Percentiles rank a stretch among this genome's conserved stretches.
phyloP scores from a whole-genome alignment of 2,113 vertebrate genomes.

The Etheostoma spectabile region DNA sequence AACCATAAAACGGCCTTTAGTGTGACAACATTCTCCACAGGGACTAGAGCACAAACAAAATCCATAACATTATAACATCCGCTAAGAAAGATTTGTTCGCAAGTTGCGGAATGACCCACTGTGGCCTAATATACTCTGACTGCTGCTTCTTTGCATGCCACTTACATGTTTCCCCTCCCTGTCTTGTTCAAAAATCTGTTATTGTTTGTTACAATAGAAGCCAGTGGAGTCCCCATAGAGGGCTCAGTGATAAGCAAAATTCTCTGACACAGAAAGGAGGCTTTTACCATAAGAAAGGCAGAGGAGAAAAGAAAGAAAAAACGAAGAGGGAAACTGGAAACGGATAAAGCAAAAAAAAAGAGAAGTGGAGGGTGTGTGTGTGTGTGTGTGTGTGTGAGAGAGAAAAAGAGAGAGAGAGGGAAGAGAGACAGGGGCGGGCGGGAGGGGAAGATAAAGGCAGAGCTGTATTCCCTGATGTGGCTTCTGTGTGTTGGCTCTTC shows the following conservation, averaged over 20 bases:
- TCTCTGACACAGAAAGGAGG: conserved; percentile 63
- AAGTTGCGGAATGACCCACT: conserved; percentile 48
- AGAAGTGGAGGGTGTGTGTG: conserved; percentile 49
- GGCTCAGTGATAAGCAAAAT: conserved; percentile 71
- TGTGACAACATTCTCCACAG: conserved; percentile 12
- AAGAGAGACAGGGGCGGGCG: conserved; percentile 17
- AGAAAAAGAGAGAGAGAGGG: conserved; percentile 19
- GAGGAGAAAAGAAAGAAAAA: conserved; percentile 32
- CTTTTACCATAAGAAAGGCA: conserved; percentile 78
- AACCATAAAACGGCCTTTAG: neutral
- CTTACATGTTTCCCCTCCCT: conserved; percentile 66
- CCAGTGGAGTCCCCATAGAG: conserved; percentile 64
- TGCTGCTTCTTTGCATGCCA: conserved; percentile 55
- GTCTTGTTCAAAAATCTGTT: conserved; percentile 70
- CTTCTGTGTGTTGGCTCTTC: conserved; percentile 70
- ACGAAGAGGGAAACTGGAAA: conserved; percentile 40
- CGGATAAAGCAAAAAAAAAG: conserved; percentile 57
- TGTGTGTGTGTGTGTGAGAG: conserved; percentile 29
- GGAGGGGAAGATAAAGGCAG: conserved; percentile 65
- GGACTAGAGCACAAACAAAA: neutral
- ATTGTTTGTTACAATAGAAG: conserved; percentile 74
- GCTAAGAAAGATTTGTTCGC: conserved; percentile 40
- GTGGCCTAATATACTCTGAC: conserved; percentile 60
- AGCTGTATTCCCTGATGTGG: conserved; percentile 76
- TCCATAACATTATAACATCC: neutral